Conservation (phyloP, 2,113 vertebrate genomes). For the Butastur rufipennis region DNA sequence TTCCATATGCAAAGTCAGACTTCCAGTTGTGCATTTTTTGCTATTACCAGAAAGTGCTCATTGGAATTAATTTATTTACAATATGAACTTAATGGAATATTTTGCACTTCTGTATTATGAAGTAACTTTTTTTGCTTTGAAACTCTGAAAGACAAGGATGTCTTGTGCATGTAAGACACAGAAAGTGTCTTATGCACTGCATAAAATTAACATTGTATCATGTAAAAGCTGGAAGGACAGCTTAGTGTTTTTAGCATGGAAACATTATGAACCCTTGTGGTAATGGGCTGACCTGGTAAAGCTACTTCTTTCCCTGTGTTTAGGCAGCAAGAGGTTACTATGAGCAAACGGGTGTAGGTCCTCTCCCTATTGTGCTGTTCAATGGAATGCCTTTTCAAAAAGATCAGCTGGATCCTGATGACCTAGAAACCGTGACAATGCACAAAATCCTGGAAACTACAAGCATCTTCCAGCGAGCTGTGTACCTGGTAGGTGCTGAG, state of each 20-base stretch:
- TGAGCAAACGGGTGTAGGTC: conserved; percentile 89
- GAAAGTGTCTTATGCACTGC: not conserved
- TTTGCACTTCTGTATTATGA: not conserved
- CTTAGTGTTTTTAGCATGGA: not conserved
- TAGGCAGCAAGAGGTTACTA: conserved; percentile 90
- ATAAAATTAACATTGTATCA: not conserved
- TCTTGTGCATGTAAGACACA: not conserved
- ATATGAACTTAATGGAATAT: not conserved
- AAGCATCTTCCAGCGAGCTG: conserved; percentile 88
- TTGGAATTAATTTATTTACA: not conserved
- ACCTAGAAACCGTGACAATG: conserved; percentile 94
- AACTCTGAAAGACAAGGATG: not conserved
- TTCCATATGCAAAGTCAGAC: not conserved
- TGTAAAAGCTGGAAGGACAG: not conserved
- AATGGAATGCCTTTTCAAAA: conserved; percentile 92
- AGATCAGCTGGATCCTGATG: conserved; percentile 93
- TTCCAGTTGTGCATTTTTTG: not conserved
- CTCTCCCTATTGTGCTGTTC: conserved; percentile 90
- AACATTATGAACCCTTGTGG: not conserved
- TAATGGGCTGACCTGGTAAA: not conserved
- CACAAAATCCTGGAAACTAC: conserved; percentile 98
- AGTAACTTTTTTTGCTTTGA: not conserved
- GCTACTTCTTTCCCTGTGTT: conserved; percentile 5
- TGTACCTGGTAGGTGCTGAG: conserved; percentile 86
- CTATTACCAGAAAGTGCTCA: not conserved